These are phyloP conservation scores for Montifringilla adamsi DNA, from an alignment of 2,113 vertebrate species.

Conservation along the genomic window DNA sequence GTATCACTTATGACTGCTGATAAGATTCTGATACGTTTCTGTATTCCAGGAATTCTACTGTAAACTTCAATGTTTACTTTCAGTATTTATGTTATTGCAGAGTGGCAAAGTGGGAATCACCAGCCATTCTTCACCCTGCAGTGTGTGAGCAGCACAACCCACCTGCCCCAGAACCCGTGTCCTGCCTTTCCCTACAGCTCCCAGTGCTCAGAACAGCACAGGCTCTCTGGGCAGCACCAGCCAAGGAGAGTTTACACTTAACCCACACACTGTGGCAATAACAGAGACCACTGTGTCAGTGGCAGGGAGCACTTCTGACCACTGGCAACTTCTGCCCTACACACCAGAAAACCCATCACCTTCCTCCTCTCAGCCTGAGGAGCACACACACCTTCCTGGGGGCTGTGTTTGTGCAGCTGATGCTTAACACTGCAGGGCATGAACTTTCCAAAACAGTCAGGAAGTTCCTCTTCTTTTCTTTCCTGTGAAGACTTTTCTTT, in stretches of 20 bases:
- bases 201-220: not conserved
- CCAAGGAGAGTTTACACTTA: not conserved
- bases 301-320: not conserved
- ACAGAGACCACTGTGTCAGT: not conserved
- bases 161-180: not conserved
- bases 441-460: not conserved
- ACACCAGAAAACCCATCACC: not conserved
- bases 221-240: not conserved
- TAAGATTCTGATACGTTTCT: not conserved
- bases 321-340: not conserved
- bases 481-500: not conserved
- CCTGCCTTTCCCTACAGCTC: not conserved
- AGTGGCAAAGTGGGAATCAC: not conserved
- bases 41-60: constrained; percentile 3
- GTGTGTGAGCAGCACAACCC: not conserved
- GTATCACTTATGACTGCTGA: not conserved
- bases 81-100: not conserved
- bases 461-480: not conserved
- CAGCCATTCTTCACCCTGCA: not conserved
- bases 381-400: not conserved
- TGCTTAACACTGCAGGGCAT: not conserved
- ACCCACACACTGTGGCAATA: not conserved
- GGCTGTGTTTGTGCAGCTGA: not conserved
- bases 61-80: not conserved
- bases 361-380: not conserved